Evolutionary conservation across 2,888 invertebrate genomes (phyloP).

Genomic region (Cynaeus angustus): DNA sequence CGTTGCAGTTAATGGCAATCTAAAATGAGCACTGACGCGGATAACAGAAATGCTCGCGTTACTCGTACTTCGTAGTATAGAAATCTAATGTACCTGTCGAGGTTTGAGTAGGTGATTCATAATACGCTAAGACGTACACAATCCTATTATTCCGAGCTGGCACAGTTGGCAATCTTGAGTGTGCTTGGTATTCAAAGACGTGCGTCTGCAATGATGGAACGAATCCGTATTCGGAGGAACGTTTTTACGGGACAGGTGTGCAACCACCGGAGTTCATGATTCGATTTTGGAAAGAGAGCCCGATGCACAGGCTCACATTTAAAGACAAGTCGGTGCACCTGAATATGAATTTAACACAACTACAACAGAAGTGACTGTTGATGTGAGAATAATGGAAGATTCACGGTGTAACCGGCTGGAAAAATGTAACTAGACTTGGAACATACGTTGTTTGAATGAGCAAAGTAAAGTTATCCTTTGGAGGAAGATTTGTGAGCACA

Average conservation of each 20-base stretch:
- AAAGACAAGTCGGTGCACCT: neutral
- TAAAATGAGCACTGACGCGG: slow-evolving; percentile 39
- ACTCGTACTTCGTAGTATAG: slow-evolving; percentile 17
- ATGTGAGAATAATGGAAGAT: too few relatives aligned
- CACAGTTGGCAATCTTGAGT: slow-evolving; percentile 41
- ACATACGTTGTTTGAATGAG: too few relatives aligned
- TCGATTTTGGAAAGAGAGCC: slow-evolving; percentile 8
- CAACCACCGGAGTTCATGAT: slow-evolving; percentile 24
- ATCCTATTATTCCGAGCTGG: slow-evolving; percentile 40
- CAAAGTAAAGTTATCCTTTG: too few relatives aligned
- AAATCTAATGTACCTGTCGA: slow-evolving; percentile 48
- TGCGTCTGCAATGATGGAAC: slow-evolving; percentile 37
- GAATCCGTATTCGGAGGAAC: slow-evolving; percentile 30
- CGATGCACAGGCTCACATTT: neutral
- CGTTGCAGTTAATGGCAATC: slow-evolving; percentile 33
- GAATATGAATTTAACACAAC: too few relatives aligned
- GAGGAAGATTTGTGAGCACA: too few relatives aligned
- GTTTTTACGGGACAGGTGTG: slow-evolving; percentile 34
- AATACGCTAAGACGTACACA: slow-evolving; percentile 44
- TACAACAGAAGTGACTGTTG: too few relatives aligned
- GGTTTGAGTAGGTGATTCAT: slow-evolving; percentile 44
- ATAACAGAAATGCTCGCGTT: slow-evolving; percentile 32
- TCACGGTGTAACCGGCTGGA: too few relatives aligned
- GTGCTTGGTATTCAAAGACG: slow-evolving; percentile 40
- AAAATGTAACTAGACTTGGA: too few relatives aligned